Conservation (phyloP, 2,113 vertebrate genomes). For the Egretta garzetta region DNA sequence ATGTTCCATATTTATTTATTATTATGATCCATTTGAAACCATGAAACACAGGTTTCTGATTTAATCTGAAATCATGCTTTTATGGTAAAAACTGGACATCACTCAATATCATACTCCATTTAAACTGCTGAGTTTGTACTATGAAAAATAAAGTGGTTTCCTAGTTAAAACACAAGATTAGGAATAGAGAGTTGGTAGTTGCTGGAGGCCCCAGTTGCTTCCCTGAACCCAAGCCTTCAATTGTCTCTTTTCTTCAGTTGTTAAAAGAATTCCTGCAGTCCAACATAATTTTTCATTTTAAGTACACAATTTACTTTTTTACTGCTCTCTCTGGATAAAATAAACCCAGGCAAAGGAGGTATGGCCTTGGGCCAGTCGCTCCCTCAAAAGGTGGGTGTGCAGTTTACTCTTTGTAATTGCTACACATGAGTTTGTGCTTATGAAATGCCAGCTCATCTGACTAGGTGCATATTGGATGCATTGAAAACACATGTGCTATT, state of each 20-base stretch:
- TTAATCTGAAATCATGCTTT: not conserved
- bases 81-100: not conserved
- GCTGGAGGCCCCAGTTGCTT: not conserved
- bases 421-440: not conserved
- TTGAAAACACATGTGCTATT: not conserved
- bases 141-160: not conserved
- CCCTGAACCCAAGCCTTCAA: not conserved
- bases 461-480: not conserved
- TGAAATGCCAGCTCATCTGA: not conserved
- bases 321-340: not conserved
- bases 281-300: not conserved
- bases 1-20: not conserved
- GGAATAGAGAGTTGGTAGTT: not conserved
- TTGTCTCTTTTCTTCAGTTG: not conserved
- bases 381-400: not conserved
- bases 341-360: not conserved
- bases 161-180: not conserved
- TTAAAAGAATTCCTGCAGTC: not conserved
- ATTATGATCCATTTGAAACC: not conserved
- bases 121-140: not conserved
- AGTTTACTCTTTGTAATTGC: not conserved
- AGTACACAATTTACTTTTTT: not conserved
- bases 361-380: not conserved
- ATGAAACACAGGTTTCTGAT: not conserved
- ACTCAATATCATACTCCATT: not conserved